Evolutionary conservation across 2,797 vertebrate species (phyloP), one percentile per base, ranked within the genome.

Genomic region (Microctenopoma lineatum): DNA sequence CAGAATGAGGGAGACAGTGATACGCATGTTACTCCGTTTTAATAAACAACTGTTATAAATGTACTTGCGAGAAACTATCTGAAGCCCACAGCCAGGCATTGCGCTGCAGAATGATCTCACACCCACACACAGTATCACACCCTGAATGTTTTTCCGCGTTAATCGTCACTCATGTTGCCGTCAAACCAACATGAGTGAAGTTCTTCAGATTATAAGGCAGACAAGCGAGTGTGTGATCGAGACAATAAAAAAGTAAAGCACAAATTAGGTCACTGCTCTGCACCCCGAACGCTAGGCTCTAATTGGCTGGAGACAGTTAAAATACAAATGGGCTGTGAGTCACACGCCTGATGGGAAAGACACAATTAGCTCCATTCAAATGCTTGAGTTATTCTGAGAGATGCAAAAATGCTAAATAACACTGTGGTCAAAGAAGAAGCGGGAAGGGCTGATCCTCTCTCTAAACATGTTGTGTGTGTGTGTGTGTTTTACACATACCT

Each of bases 401-500:
- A 72, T 72, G 67, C 56, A 42, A 9, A 63, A 42, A 67, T 54
- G 45, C 42, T 59, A 46, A 85, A 74, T 78, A 65, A 56, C 42
- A 54, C 56, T 71, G 70, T 59, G 75, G 81, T 81, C 55, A 53
- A 59, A 63, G 73, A 29, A 65, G 68, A 41, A 48, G 36, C 15
- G 18, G 44, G 16, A 75, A 26, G 54, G 36, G 50, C 21, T 64
- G 64, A 66, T 58, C 48, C 46, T 53, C 21, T 50, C 38, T 48
- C 18, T 42, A 15, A 71, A 70, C 41, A 13, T 50, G 48, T 84
- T 29, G 63, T 15, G 25, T 58, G 60, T 74, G 5, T 58, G 60
- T 74, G 5, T 66, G 50, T 68, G 39, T 48, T 51, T 77, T 25
- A 42, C 41, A 81, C 74, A 4, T 89, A 99, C 97, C 98, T 97